phyloP scores from a whole-genome alignment of 2,113 vertebrate species.

The Choloepus hoffmanni region DNA sequence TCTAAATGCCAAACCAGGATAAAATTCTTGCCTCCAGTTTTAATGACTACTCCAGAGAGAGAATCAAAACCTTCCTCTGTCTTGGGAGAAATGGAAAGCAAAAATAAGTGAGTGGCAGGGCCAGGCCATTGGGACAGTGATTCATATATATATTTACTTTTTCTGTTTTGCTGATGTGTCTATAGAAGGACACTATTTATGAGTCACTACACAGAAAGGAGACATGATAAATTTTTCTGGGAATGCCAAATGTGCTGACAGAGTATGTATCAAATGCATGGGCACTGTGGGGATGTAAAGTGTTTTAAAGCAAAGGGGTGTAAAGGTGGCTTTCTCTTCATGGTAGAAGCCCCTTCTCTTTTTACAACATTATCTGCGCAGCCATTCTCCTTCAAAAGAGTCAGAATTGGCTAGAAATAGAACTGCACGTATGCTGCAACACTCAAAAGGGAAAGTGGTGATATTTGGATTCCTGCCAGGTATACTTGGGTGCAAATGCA shows the following conservation, averaged over 20 bases:
- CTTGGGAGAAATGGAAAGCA: neutral
- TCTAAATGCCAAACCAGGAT: neutral
- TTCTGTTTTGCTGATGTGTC: neutral
- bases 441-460: constrained; percentile 18
- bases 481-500: neutral
- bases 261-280: neutral
- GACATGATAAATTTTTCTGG: constrained; percentile 21
- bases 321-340: neutral
- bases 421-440: neutral
- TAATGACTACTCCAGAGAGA: neutral
- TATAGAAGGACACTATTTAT: constrained; percentile 6
- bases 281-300: neutral
- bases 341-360: constrained; percentile 26
- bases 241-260: constrained; percentile 36
- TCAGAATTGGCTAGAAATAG: neutral
- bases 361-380: neutral
- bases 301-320: neutral
- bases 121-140: neutral
- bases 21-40: neutral
- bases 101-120: neutral
- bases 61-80: neutral
- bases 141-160: neutral
- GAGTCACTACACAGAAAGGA: constrained; percentile 27
- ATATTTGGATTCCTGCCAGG: constrained; percentile 8
- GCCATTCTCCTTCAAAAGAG: constrained; percentile 13